Evolutionary conservation across 2,113 vertebrate genomes (phyloP).

Genomic region (Turdus rufiventris): DNA sequence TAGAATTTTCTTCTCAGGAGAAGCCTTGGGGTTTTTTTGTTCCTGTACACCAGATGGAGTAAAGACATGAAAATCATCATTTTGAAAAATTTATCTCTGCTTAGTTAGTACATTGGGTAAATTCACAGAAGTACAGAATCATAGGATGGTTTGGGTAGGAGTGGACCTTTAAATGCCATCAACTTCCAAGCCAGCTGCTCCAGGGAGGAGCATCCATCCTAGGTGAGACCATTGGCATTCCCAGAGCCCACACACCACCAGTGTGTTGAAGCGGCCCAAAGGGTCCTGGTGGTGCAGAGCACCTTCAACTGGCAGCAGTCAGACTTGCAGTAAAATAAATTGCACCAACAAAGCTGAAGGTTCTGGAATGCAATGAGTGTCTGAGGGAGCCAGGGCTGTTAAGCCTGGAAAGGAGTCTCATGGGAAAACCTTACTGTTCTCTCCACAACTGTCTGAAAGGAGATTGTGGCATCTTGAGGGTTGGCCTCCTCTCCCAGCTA

Average conservation of each 20-base stretch:
- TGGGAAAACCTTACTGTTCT: fast-evolving
- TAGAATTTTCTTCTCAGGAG: neutral
- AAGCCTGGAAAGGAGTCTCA: neutral
- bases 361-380: fast-evolving
- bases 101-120: neutral
- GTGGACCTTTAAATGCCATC: neutral
- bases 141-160: neutral
- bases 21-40: neutral
- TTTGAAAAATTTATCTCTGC: neutral
- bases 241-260: neutral
- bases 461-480: fast-evolving
- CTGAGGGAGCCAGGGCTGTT: neutral
- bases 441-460: neutral
- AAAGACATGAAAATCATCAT: neutral
- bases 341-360: neutral
- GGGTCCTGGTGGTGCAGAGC: neutral
- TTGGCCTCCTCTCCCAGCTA: neutral
- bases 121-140: neutral
- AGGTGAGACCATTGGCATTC: neutral
- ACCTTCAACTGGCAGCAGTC: neutral
- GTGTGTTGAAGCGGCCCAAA: neutral
- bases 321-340: neutral
- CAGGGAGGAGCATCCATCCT: neutral
- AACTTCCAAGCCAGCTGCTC: fast-evolving
- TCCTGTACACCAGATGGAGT: neutral